These are phyloP conservation scores for Lamellibrachia luymesi DNA, from an alignment of 1,140 invertebrate genomes.

Conservation along the genomic window DNA sequence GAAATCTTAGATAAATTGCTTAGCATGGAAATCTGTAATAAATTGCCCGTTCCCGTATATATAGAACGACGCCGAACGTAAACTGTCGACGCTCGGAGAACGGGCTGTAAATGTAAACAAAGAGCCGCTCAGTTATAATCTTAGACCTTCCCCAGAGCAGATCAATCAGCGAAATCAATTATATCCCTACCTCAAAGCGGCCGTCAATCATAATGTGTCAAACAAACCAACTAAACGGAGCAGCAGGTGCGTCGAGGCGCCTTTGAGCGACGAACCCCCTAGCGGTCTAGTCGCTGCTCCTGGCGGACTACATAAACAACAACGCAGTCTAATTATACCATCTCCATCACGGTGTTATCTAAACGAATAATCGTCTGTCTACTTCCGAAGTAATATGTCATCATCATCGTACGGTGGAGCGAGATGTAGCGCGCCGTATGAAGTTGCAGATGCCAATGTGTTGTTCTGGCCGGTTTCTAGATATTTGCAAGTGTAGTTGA, in stretches of 20 bases:
- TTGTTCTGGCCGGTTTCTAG: not conserved
- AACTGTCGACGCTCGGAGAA: not conserved
- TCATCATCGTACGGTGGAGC: too few relatives aligned
- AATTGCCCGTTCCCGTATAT: too few relatives aligned
- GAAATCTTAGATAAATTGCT: too few relatives aligned
- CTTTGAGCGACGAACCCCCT: not conserved
- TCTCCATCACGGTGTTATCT: too few relatives aligned
- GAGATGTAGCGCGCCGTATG: not conserved
- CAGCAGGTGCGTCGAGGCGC: not conserved
- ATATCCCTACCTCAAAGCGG: not conserved
- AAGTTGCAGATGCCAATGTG: not conserved
- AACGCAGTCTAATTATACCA: too few relatives aligned
- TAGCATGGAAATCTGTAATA: too few relatives aligned
- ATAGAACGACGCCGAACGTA: too few relatives aligned
- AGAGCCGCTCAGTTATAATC: not conserved
- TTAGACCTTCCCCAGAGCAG: not conserved
- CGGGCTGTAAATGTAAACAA: not conserved
- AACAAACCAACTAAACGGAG: not conserved
- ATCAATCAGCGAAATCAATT: not conserved
- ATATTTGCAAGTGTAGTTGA: not conserved
- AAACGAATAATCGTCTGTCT: too few relatives aligned
- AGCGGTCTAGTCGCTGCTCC: not conserved
- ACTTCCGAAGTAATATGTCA: too few relatives aligned
- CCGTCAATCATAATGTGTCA: not conserved
- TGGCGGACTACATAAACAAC: not conserved